A percentile compares a stretch with the other conserved stretches of the same genome.
Conservation (phyloP, 2,113 vertebrate species). For the Daphoenositta chrysoptera region DNA sequence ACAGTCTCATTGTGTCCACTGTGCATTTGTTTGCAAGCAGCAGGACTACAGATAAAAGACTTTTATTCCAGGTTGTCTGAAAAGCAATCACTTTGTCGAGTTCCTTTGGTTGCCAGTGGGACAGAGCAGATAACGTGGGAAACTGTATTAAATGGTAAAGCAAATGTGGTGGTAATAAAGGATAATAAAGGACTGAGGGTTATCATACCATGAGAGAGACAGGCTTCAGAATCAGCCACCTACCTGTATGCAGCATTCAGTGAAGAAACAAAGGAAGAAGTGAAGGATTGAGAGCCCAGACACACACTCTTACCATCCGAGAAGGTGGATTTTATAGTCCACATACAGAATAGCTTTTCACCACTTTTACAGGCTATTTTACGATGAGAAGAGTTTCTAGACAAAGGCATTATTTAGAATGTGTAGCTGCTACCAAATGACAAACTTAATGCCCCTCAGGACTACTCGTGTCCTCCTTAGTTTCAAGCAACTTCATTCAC, state of each 20-base stretch:
- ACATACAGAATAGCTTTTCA: background rate
- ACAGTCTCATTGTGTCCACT: conserved; percentile 31
- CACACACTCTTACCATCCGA: background rate
- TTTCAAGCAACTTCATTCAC: background rate
- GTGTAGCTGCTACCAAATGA: background rate
- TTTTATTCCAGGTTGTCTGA: conserved; percentile 31
- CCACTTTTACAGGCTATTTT: background rate
- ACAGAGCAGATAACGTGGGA: background rate
- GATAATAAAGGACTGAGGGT: background rate
- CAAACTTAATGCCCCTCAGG: background rate
- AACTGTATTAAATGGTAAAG: background rate
- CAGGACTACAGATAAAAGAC: conserved; percentile 23
- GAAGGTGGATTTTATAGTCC: background rate
- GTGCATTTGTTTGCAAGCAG: conserved; percentile 46
- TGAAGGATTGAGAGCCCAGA: background rate
- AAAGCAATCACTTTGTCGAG: conserved; percentile 29
- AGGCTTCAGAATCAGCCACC: background rate
- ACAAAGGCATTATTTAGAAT: background rate
- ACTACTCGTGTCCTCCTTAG: background rate
- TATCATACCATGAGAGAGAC: background rate
- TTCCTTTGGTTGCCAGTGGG: conserved; percentile 9
- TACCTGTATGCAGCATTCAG: background rate
- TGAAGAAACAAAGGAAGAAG: background rate
- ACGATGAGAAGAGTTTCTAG: background rate
- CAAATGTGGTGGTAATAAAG: background rate